These are phyloP conservation scores for Epizoanthus stellaris DNA, from an alignment of 92 coral and sea anemone genomes.

Conservation along the genomic window DNA sequence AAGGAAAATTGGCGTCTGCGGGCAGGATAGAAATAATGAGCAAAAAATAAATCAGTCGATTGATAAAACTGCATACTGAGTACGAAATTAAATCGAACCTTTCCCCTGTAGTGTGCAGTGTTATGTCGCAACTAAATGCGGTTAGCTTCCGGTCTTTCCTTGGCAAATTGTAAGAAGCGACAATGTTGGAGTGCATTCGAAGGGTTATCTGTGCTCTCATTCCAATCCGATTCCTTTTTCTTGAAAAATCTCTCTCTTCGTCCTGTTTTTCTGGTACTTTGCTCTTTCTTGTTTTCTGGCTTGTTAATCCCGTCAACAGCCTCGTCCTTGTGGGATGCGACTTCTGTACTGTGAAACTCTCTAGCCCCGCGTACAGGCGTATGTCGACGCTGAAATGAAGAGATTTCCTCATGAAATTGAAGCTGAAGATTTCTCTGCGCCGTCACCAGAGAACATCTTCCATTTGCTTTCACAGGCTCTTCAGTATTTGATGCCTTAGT, in stretches of 20 bases:
- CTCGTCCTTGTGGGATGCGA: background rate
- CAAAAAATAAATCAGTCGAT: background rate
- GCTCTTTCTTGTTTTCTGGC: background rate
- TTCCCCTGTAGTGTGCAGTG: background rate
- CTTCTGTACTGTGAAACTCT: background rate
- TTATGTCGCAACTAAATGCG: conserved; percentile 34
- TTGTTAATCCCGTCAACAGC: background rate
- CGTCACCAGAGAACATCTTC: background rate
- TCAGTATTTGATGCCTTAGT: conserved; percentile 12
- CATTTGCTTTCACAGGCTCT: background rate
- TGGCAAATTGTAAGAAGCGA: conserved; percentile 44
- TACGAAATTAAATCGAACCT: background rate
- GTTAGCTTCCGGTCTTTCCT: conserved; percentile 50
- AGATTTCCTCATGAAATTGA: background rate
- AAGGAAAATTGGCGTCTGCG: no score
- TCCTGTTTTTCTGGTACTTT: background rate
- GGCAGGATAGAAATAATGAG: no score
- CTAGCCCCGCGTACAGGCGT: background rate
- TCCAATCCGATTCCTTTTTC: background rate
- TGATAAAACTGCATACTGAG: background rate
- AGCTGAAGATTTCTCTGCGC: background rate
- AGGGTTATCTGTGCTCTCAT: background rate
- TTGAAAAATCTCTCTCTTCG: background rate
- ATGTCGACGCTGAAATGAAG: background rate
- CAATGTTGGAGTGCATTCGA: conserved; percentile 39